Base-by-base conservation (phyloP, 2,113 vertebrate genomes). In the Limanda limanda region DNA sequence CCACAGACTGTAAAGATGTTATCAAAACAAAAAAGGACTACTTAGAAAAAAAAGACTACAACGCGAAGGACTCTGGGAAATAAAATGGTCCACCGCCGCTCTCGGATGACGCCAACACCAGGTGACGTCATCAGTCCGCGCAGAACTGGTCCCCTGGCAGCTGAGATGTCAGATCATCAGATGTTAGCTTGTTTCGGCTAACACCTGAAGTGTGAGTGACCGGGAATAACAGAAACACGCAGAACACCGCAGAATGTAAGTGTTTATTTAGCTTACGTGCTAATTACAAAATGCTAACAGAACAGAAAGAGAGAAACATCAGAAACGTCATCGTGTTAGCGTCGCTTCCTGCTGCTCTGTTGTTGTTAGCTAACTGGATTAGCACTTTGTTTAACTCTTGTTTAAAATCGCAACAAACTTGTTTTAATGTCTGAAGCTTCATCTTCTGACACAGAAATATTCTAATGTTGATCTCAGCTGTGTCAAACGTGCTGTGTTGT, bases 21-120 rank as follows among this genome's bases (percentile, higher is more conserved):
- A 37, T 37, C 8, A 37, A 37, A 37, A 10, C 35, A 37, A 40
- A 40, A 37, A 31, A 5, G 27, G 27, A 31, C 27, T 31, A 31
- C 27, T 6, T 31, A 31, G 27, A 27, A 10, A 8, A 18, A 65
- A 71, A 74, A 66, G 17, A 86, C 84, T 87, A 84, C 85, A 89
- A 67, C 78, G 78, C 73, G 73, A 85, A 85, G 86, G 18, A 31
- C 3, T 79, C 55, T 84, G 89, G 89, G 89, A 66, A 76, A 25
- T 48, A 2, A 27, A 27, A 7, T 9, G 3, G 2, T 15, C n/a
- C 3, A 31, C 21, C 14, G n/a, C 11, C 37, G 1, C 5, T 2
- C 1, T 7, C 1, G 18, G 51, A 9, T n/a, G 20, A 54, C 51
- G 51, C 10, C 56, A 24, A 14, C 5, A 1, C 0, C 42, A 4